These are phyloP conservation scores for Piscicola geometra DNA, from an alignment of 2,888 invertebrate genomes.

Conservation along the genomic window DNA sequence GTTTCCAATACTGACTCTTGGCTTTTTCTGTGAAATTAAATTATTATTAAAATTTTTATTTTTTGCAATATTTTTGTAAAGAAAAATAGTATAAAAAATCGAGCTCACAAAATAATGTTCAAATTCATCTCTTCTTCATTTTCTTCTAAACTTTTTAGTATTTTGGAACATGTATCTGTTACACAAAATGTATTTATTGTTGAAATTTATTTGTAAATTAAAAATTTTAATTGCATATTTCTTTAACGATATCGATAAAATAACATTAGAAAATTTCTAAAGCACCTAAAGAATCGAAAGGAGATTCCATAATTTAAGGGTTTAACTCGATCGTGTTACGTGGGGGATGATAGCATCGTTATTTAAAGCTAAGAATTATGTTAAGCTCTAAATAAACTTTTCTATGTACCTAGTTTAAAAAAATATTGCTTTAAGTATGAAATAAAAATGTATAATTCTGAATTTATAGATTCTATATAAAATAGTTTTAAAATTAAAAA, in stretches of 20 bases:
- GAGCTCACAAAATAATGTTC: not conserved
- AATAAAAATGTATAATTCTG: no score
- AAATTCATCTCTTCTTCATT: constrained; percentile 2
- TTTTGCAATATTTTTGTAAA: not conserved
- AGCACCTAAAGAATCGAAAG: no score
- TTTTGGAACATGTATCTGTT: not conserved
- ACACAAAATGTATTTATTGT: no score
- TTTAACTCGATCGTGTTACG: no score
- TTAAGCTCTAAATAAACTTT: not conserved
- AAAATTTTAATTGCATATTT: no score
- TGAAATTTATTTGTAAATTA: no score
- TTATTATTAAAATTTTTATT: not conserved
- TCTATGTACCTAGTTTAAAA: not conserved
- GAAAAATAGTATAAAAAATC: not conserved
- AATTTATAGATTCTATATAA: no score
- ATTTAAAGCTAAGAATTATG: not conserved
- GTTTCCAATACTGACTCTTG: constrained; percentile 5
- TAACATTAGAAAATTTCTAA: no score
- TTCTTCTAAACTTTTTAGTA: not conserved
- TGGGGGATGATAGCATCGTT: no score
- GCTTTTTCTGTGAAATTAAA: not conserved
- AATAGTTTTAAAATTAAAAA: no score
- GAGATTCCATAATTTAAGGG: no score
- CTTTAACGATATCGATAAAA: no score
- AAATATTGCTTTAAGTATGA: not conserved